Evolutionary conservation across 2,113 vertebrate genomes (phyloP), one percentile per base, ranked within the genome.

Genomic region (Syngnathoides biaculeatus): DNA sequence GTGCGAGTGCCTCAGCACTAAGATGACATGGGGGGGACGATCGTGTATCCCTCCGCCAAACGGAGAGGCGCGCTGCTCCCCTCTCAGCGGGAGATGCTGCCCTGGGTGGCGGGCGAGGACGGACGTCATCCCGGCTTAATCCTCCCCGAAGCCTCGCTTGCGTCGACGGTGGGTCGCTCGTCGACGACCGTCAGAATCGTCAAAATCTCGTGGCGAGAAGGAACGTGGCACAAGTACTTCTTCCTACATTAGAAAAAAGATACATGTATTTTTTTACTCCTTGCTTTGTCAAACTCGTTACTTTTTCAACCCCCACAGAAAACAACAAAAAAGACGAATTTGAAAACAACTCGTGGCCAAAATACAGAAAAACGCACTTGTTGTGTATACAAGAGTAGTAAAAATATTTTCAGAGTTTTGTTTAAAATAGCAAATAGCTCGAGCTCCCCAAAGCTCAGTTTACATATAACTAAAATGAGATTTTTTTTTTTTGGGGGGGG

Each of bases 1-100:
- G 88, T 86, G 91, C 86, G 79, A 89, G 89, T 87, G 86, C 95
- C 95, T 89, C 84, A 94, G 92, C 93, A 95, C 96, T 81, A 84
- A 92, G 91, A 90, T 94, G 93, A 89, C 87, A 90, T 78, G 79
- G n/a, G 60, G 40, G 79, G 69, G n/a, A n/a, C n/a, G n/a, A 79
- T 89, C 68, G 70, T 77, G 92, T 94, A 96, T 96, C 93, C 94
- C 91, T 97, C 95, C 96, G 95, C 93, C 84, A 75, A 65, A 77
- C 75, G 42, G 63, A 48, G 83, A 24, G 79, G 85, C 79, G 80
- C 65, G 76, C 69, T 63, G 78, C 85, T 85, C 78, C 81, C 81
- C 84, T 40, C 75, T 64, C 81, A 84, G 74, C 72, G 45, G 69
- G 82, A 74, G 84, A 80, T 84, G 81, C 86, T 81, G 78, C 71